These are phyloP conservation scores for Oreochromis niloticus DNA, from an alignment of 2,113 vertebrate species.

Conservation along the genomic window DNA sequence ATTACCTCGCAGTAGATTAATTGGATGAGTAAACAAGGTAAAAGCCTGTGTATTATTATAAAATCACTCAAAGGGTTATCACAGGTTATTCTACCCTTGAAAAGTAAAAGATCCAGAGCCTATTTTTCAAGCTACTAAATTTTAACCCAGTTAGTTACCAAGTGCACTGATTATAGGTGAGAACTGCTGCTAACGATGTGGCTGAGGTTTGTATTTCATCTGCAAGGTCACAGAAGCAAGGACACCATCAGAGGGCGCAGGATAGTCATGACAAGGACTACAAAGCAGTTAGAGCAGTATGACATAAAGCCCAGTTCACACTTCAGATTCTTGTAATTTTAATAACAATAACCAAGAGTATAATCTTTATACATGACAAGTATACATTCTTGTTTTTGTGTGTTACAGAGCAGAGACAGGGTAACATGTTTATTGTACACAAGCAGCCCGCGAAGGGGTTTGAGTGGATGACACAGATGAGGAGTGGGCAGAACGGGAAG, in stretches of 20 bases:
- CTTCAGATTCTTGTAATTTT: background rate
- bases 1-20: background rate
- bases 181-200: background rate
- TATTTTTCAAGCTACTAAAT: background rate
- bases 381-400: background rate
- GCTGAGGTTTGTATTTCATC: background rate
- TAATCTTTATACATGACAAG: background rate
- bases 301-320: background rate
- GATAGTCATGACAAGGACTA: background rate
- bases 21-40: background rate
- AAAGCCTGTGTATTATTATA: background rate
- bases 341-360: background rate
- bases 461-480: constrained; percentile 77
- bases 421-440: constrained; percentile 58
- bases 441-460: constrained; percentile 57
- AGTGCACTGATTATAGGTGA: background rate
- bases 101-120: background rate
- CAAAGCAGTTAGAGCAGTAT: constrained; percentile 50
- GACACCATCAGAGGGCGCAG: background rate
- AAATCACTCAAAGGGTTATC: background rate
- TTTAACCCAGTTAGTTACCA: background rate
- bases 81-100: background rate
- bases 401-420: constrained; percentile 80
- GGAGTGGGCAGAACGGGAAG: constrained; percentile 76
- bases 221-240: background rate